Conservation (phyloP, 2,113 vertebrate species). For the Ploceus nigricollis region DNA sequence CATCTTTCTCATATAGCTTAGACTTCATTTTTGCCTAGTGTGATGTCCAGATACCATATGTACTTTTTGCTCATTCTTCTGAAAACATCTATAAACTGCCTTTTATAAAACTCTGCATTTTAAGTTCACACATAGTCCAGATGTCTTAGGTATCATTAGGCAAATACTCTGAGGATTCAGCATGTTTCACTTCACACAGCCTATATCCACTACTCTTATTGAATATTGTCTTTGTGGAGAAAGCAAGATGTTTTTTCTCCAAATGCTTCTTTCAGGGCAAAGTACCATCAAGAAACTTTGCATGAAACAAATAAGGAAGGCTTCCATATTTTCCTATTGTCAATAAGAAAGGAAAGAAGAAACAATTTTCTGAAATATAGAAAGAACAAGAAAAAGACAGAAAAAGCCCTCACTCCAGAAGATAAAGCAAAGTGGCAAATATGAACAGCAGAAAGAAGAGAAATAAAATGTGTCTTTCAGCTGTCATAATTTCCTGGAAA, state of each 20-base stretch:
- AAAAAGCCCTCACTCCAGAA: rapidly evolving
- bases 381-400: neutral
- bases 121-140: neutral
- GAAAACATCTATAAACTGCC: neutral
- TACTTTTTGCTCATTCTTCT: neutral
- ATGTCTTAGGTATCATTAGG: neutral
- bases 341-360: neutral
- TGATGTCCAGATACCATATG: neutral
- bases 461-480: neutral
- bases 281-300: neutral
- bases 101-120: neutral
- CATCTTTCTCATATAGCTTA: neutral
- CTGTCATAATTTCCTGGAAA: neutral
- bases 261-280: neutral
- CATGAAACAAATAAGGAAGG: neutral
- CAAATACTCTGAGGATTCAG: neutral
- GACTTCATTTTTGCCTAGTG: neutral
- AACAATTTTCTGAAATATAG: neutral
- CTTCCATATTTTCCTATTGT: neutral
- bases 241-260: neutral
- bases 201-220: neutral
- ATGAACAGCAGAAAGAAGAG: neutral
- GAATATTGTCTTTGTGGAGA: neutral
- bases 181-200: neutral
- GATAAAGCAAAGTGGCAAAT: neutral